Percentiles rank a stretch among this genome's conserved stretches.
Evolutionary conservation across 2,888 invertebrate species (phyloP).

Genomic region (Drosophila ezoana): DNA sequence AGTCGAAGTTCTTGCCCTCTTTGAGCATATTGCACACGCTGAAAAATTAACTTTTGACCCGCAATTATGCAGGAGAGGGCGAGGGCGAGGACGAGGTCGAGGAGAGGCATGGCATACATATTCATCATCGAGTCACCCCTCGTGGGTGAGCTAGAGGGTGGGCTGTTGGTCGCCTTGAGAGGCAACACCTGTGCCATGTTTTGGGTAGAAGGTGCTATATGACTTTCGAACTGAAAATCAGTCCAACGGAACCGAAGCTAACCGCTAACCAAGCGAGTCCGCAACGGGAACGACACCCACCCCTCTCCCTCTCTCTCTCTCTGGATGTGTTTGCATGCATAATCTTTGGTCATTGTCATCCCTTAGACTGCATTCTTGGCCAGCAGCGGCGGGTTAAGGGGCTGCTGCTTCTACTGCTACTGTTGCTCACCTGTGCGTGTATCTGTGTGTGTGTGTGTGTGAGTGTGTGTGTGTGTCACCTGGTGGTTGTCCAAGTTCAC

Average conservation of each 20-base stretch:
- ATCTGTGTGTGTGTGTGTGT: background rate
- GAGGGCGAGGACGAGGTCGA: slow-evolving; percentile 5
- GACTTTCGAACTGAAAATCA: slow-evolving; percentile 76
- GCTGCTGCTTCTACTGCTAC: slow-evolving; percentile 30
- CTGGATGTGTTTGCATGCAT: slow-evolving; percentile 70
- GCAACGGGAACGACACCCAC: background rate
- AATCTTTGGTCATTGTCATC: slow-evolving; percentile 77
- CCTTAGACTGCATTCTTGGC: slow-evolving; percentile 64
- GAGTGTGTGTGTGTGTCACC: slow-evolving; percentile 40
- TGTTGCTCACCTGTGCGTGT: slow-evolving; percentile 20
- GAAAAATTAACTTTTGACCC: slow-evolving; percentile 78
- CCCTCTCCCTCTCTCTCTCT: background rate
- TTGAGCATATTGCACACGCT: slow-evolving; percentile 67
- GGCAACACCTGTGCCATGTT: slow-evolving; percentile 74
- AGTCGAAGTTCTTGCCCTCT: slow-evolving; percentile 37
- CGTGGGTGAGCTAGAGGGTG: slow-evolving; percentile 11
- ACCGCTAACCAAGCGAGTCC: slow-evolving; percentile 41
- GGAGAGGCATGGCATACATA: slow-evolving; percentile 33
- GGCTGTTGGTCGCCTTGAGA: slow-evolving; percentile 62
- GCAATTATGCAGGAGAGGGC: slow-evolving; percentile 52
- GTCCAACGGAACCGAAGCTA: slow-evolving; percentile 74
- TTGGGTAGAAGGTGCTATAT: slow-evolving; percentile 74
- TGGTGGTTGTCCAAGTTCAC: slow-evolving; percentile 70
- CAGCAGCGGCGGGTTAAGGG: slow-evolving; percentile 33
- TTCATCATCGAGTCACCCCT: slow-evolving; percentile 57